Conservation (phyloP, 1,140 invertebrate genomes). For the Mesaphorura yosii region DNA sequence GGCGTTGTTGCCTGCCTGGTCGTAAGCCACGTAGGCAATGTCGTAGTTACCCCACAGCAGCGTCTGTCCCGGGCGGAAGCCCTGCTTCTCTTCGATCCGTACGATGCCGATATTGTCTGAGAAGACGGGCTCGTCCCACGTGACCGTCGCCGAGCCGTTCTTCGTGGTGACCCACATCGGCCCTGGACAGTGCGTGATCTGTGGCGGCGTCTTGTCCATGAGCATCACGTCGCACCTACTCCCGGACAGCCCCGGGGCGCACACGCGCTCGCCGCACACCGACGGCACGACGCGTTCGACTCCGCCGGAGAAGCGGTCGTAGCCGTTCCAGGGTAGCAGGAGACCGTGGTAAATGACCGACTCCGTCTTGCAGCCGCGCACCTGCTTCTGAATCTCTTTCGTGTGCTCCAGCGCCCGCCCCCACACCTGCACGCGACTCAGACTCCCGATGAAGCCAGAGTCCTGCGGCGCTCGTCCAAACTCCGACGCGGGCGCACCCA, state of each 20-base stretch:
- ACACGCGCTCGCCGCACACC: conserved; percentile 73
- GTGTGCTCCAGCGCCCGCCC: conserved; percentile 76
- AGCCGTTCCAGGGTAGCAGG: conserved; percentile 82
- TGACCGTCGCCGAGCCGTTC: conserved; percentile 78
- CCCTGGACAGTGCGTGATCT: conserved; percentile 77
- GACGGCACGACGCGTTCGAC: conserved; percentile 84
- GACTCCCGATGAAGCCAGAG: conserved; percentile 82
- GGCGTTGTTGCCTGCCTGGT: conserved; percentile 79
- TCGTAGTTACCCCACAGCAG: conserved; percentile 85
- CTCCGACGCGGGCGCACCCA: conserved; percentile 63
- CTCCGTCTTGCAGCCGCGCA: conserved; percentile 74
- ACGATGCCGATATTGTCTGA: conserved; percentile 72
- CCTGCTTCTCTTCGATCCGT: conserved; percentile 69
- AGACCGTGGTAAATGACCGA: conserved; percentile 77
- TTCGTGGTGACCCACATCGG: conserved; percentile 87
- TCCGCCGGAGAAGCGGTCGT: conserved; percentile 75
- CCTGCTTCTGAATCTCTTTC: conserved; percentile 83
- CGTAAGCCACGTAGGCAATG: conserved; percentile 84
- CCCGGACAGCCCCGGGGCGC: conserved; percentile 70
- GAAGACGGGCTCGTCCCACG: conserved; percentile 89
- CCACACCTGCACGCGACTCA: conserved; percentile 93
- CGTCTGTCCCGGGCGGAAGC: conserved; percentile 78
- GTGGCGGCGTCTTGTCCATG: conserved; percentile 73
- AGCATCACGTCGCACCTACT: conserved; percentile 69
- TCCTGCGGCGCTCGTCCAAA: conserved; percentile 60